These are phyloP conservation scores for Drosophila multiciliata DNA, from an alignment of 2,888 invertebrate genomes.

Conservation along the genomic window DNA sequence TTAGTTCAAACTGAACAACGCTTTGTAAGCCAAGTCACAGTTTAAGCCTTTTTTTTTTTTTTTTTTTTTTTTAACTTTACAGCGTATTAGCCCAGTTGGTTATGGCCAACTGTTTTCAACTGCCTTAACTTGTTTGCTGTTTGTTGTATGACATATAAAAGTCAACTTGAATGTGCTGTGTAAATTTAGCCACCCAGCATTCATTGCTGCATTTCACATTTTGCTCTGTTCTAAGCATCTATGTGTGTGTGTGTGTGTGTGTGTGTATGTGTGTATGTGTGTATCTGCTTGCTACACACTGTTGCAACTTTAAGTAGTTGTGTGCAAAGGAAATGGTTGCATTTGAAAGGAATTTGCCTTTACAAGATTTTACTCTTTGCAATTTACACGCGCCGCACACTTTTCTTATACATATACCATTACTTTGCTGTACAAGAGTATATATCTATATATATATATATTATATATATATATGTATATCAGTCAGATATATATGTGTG, in stretches of 20 bases:
- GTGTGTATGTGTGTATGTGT: constrained; percentile 7
- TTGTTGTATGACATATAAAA: constrained; percentile 79
- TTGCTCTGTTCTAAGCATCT: constrained; percentile 25
- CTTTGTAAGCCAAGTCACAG: not conserved
- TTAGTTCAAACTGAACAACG: too few relatives aligned
- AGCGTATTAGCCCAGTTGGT: not conserved
- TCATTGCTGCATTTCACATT: constrained; percentile 36
- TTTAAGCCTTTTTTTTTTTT: not conserved
- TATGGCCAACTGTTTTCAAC: not conserved
- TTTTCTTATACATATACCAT: constrained; percentile 27
- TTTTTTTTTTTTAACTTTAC: not conserved
- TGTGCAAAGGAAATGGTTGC: constrained; percentile 69
- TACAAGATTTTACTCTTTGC: constrained; percentile 81
- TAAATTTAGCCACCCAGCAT: constrained; percentile 61
- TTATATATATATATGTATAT: not conserved
- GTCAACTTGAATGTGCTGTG: constrained; percentile 70
- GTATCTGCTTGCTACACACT: constrained; percentile 37
- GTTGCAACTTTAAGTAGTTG: constrained; percentile 79
- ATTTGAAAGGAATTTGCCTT: constrained; percentile 82
- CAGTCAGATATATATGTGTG: constrained; percentile 11
- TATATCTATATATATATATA: not conserved
- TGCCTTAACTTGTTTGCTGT: constrained; percentile 50
- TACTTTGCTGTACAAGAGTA: constrained; percentile 1
- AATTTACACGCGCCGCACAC: constrained; percentile 79
- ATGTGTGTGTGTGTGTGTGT: constrained; percentile 12